A percentile compares a stretch with the other conserved stretches of the same genome.
These are phyloP conservation scores for Podotricha telesiphe DNA, from an alignment of 2,888 invertebrate species.

Conservation along the genomic window DNA sequence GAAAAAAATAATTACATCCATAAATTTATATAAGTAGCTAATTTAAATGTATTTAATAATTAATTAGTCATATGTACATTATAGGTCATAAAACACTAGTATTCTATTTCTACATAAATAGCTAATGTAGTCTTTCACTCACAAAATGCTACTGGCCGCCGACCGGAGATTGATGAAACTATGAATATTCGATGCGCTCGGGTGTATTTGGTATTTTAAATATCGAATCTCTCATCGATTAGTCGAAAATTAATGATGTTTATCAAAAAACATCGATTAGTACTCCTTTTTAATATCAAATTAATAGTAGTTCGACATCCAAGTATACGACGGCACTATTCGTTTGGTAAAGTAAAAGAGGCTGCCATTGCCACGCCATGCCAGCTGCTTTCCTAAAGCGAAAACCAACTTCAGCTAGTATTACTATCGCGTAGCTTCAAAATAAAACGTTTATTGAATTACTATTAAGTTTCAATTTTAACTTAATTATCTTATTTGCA, in stretches of 20 bases:
- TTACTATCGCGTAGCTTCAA: neutral
- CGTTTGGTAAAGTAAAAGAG: neutral
- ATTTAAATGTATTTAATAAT: conserved; percentile 21
- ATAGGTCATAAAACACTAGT: conserved; percentile 31
- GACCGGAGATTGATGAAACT: neutral
- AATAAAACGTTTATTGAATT: conserved; percentile 31
- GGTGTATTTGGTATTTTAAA: neutral
- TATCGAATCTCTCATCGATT: neutral
- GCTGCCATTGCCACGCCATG: too few relatives aligned
- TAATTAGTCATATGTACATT: conserved; percentile 36
- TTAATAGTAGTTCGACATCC: neutral
- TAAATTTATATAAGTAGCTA: conserved; percentile 33
- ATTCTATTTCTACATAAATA: conserved; percentile 15
- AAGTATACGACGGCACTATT: neutral
- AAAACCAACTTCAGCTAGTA: neutral
- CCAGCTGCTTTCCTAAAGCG: neutral
- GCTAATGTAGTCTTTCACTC: conserved; percentile 35
- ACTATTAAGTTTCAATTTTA: conserved; percentile 44
- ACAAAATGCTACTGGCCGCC: conserved; percentile 19
- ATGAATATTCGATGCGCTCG: conserved; percentile 1
- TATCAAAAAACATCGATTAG: neutral
- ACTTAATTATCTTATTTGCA: conserved; percentile 44
- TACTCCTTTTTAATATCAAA: neutral
- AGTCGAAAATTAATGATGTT: neutral
- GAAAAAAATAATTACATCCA: conserved; percentile 41